phyloP scores from a whole-genome alignment of 2,113 vertebrate genomes.

The Calonectris borealis region DNA sequence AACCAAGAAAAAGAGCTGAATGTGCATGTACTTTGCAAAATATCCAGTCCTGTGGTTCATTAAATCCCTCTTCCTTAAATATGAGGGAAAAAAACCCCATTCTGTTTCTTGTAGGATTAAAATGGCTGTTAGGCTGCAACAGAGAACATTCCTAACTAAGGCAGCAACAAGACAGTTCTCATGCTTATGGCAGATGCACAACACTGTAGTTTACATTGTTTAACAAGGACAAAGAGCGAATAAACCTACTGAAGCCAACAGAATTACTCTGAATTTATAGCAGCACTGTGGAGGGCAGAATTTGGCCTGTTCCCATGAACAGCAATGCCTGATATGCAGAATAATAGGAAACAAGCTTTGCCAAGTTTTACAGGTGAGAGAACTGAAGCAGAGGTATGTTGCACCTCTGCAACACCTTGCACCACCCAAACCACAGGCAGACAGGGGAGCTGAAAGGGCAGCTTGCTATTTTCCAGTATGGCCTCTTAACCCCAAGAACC shows the following conservation, averaged over 20 bases:
- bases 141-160: background rate
- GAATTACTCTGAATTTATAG: background rate
- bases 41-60: constrained; percentile 45
- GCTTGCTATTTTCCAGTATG: background rate
- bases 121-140: background rate
- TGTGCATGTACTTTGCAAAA: constrained; percentile 48
- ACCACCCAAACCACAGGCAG: background rate
- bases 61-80: constrained; percentile 36
- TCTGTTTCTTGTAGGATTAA: constrained; percentile 9
- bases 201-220: background rate
- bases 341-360: background rate
- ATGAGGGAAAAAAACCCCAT: background rate
- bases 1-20: constrained; percentile 64
- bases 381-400: background rate
- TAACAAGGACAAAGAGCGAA: background rate
- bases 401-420: background rate
- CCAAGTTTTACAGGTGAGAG: background rate
- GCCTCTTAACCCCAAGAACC: background rate
- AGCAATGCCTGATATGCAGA: background rate
- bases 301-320: background rate
- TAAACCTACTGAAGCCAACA: background rate
- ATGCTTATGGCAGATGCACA: background rate
- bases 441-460: background rate
- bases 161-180: background rate
- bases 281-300: background rate